Conservation (phyloP, 2,113 vertebrate species). For the Amphiprion percula region DNA sequence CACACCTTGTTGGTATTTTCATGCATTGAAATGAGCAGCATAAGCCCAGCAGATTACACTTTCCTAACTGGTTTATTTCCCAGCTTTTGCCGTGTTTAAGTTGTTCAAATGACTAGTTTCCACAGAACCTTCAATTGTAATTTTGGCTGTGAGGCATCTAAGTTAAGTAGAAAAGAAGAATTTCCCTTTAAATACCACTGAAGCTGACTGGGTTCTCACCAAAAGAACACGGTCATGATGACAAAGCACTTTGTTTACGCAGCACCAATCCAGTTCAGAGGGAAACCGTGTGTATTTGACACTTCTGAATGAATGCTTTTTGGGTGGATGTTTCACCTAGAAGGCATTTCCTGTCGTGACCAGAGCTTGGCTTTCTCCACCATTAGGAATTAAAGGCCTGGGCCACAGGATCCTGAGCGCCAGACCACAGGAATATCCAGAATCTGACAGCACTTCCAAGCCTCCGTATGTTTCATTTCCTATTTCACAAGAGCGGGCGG, state of each 20-base stretch:
- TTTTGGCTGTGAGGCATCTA: neutral
- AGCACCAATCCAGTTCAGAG: conserved; percentile 13
- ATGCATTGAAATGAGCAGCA: conserved; percentile 40
- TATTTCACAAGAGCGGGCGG: conserved; percentile 74
- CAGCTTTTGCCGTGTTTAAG: conserved; percentile 9
- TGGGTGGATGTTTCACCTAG: conserved; percentile 73
- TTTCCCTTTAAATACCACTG: neutral
- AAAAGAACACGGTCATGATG: conserved; percentile 13
- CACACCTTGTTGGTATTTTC: conserved; percentile 53
- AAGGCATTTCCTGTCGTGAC: conserved; percentile 80
- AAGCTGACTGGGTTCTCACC: conserved; percentile 17
- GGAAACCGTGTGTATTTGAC: conserved; percentile 40
- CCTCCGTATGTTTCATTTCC: conserved; percentile 76
- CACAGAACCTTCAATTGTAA: neutral
- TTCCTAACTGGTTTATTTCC: conserved; percentile 29
- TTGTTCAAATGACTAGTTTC: conserved; percentile 4
- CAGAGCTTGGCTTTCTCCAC: conserved; percentile 66
- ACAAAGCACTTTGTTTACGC: conserved; percentile 37
- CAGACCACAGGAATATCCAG: conserved; percentile 80
- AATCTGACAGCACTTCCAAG: conserved; percentile 58
- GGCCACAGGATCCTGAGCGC: conserved; percentile 60
- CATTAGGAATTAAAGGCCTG: conserved; percentile 71
- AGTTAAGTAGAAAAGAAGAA: neutral
- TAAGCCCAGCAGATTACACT: conserved; percentile 38
- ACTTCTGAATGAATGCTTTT: conserved; percentile 56